These are phyloP conservation scores for Agapornis roseicollis DNA, from an alignment of 2,113 vertebrate species.

Conservation along the genomic window DNA sequence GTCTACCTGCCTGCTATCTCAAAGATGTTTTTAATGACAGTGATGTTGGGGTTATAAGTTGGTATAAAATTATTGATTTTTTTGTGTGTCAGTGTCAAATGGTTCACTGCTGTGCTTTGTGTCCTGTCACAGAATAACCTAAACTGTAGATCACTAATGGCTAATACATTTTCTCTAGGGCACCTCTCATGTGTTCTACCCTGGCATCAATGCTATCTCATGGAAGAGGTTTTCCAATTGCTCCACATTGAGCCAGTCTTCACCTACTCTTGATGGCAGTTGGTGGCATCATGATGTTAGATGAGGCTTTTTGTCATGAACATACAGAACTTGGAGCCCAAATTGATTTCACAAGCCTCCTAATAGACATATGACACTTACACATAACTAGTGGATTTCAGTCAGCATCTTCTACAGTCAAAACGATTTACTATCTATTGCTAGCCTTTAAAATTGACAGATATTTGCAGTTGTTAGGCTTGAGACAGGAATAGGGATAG, in stretches of 20 bases:
- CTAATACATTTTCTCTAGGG: not conserved
- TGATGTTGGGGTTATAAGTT: not conserved
- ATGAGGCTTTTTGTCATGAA: not conserved
- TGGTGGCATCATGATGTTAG: not conserved
- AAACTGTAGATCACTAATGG: not conserved
- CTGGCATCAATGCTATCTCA: not conserved
- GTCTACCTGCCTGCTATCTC: not conserved
- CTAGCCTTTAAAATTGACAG: not conserved
- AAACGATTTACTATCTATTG: not conserved
- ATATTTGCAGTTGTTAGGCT: not conserved
- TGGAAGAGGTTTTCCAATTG: not conserved
- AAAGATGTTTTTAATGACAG: not conserved
- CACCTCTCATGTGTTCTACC: not conserved
- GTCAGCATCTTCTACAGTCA: not conserved
- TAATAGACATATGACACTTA: not conserved
- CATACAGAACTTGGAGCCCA: rapidly evolving
- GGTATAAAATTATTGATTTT: not conserved
- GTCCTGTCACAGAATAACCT: not conserved
- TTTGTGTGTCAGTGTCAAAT: not conserved
- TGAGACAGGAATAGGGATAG: not conserved
- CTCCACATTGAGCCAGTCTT: not conserved
- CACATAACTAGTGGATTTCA: not conserved
- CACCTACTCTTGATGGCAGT: not conserved
- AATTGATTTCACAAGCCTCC: not conserved
- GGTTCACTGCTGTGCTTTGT: not conserved